Base-by-base conservation (phyloP, 1,140 invertebrate genomes). In the Drosophila pandora region DNA sequence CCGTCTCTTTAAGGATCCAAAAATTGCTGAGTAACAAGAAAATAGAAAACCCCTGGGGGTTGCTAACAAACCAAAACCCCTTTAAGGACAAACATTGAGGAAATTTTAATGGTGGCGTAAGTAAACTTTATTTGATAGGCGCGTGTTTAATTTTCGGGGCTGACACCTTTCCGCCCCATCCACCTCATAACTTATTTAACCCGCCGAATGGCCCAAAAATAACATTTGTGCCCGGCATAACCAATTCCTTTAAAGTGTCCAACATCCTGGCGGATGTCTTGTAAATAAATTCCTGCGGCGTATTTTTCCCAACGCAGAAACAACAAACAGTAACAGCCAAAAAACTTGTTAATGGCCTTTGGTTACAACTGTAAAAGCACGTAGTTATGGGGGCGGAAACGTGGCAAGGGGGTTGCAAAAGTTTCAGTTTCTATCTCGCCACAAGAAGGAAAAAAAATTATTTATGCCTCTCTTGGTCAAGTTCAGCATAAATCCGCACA, bases 61-160 rank as follows among this genome's bases (percentile, higher is more conserved):
- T 47, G 17, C 43, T 21, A 22, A 17, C 8, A 21, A 17, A 17
- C 43, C 28, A 5, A 23, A 13, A 25, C 34, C n/a, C 30, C 28
- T 25, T 2, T 12, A 39, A 28, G 39, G 48, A 30, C 13, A 28
- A 10, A 21, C 10, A 3, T 39, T 5, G 10, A 22, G 34, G 49
- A 67, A 49, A 32, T 30, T 17, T n/a, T 37, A 37, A 17, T 53
- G 41, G 39, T 34, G 39, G 28, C 62, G 53, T 65, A 81, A 81
- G 72, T 68, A 73, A 81, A 81, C 50, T 81, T 81, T 81, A 81
- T 81, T 76, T 81, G 79, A 68, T 76, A 22, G 79, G 79, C 73
- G 79, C 79, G 78, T 81, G 79, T 68, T 63, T 76, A 76, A 81
- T 73, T 80, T 72, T 55, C 23, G 62, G 48, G 48, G 65, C 61